Conservation (phyloP, 1,140 invertebrate species). For the Zaprionus vittiger region DNA sequence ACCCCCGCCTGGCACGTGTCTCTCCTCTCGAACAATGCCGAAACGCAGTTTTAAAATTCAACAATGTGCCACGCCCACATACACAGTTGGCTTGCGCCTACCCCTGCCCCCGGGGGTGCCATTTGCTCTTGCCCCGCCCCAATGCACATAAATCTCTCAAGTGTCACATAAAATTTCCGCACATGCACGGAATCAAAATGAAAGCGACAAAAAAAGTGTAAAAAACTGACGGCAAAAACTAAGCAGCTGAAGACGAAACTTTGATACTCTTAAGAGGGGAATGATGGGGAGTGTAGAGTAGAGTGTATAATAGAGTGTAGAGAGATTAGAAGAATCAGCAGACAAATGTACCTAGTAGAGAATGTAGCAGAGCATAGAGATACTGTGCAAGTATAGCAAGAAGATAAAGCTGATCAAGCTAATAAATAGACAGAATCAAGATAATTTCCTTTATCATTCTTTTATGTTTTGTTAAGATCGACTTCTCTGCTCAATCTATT, state of each 20-base stretch:
- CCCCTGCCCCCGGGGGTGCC: conserved; percentile 1
- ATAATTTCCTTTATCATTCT: too few species aligned
- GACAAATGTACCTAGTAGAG: too few species aligned
- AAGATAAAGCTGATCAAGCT: too few species aligned
- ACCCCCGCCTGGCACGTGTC: conserved; percentile 28
- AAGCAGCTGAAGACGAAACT: not conserved
- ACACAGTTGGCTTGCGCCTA: conserved; percentile 45
- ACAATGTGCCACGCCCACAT: conserved; percentile 31
- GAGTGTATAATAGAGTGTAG: not conserved
- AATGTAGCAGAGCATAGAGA: too few species aligned
- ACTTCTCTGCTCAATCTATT: too few species aligned
- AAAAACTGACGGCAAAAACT: conserved; percentile 8
- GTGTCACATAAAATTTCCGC: conserved; percentile 83
- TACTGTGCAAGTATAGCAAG: too few species aligned
- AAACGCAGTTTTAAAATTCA: conserved; percentile 18
- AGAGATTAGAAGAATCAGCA: not conserved
- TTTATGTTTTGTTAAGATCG: too few species aligned
- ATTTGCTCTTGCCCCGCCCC: not conserved
- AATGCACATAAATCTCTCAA: conserved; percentile 74
- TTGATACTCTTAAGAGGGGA: not conserved
- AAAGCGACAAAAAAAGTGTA: conserved; percentile 38
- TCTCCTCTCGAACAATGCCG: not conserved
- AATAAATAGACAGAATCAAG: too few species aligned
- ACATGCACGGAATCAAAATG: conserved; percentile 81
- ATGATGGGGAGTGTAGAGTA: not conserved